Conservation (phyloP, 2,888 invertebrate species). For the Oscheius myriophilus region DNA sequence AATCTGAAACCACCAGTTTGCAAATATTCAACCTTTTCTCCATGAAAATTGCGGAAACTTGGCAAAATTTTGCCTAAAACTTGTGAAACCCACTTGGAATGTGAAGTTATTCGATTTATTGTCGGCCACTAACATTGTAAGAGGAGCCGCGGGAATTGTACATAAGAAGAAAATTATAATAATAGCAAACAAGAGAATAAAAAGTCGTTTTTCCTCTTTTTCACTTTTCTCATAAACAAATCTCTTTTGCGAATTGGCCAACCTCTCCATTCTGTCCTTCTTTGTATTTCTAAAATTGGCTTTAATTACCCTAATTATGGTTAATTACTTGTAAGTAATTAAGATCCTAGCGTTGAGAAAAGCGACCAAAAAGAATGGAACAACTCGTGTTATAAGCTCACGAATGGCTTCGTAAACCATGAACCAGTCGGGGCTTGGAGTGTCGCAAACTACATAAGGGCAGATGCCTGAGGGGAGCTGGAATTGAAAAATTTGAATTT, state of each 20-base stretch:
- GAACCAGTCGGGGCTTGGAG: conserved; percentile 57
- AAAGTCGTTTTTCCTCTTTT: conserved; percentile 73
- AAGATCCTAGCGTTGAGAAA: conserved; percentile 73
- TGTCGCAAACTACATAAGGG: conserved; percentile 67
- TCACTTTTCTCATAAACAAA: conserved; percentile 55
- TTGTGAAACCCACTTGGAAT: conserved; percentile 65
- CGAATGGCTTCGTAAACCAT: conserved; percentile 63
- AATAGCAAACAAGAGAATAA: conserved; percentile 73
- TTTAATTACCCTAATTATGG: not conserved
- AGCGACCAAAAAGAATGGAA: conserved; percentile 73
- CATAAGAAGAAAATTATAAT: conserved; percentile 74
- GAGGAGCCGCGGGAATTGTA: conserved; percentile 73
- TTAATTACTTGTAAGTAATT: conserved; percentile 71
- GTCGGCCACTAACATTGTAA: conserved; percentile 73
- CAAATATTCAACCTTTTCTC: no score
- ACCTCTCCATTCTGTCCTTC: conserved; percentile 68
- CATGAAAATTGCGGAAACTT: no score
- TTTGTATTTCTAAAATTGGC: conserved; percentile 71
- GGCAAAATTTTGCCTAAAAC: no score
- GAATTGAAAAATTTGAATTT: no score
- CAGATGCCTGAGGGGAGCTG: conserved; percentile 43
- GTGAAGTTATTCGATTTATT: conserved; percentile 61
- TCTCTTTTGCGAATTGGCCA: conserved; percentile 59
- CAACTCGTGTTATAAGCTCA: conserved; percentile 72
- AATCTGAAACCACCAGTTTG: conserved; percentile 68